phyloP scores from a whole-genome alignment of 2,113 vertebrate species.

The Scolopax mira region DNA sequence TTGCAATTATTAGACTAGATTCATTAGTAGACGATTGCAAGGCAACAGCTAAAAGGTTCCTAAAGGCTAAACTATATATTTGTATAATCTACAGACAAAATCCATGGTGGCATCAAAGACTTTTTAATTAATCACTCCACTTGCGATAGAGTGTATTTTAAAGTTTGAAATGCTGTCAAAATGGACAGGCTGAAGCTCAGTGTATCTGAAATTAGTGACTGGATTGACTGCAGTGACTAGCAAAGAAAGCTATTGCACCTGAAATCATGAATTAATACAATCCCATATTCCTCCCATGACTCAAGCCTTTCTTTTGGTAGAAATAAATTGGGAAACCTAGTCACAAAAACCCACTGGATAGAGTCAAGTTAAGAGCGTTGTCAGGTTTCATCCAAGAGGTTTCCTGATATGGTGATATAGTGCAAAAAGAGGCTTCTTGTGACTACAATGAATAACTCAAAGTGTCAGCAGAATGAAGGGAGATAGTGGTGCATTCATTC shows the following conservation, averaged over 20 bases:
- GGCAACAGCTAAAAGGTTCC: background rate
- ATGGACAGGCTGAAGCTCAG: background rate
- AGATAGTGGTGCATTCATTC: conserved; percentile 20
- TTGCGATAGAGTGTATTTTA: background rate
- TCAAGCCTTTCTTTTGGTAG: background rate
- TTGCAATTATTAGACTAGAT: background rate
- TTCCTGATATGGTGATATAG: background rate
- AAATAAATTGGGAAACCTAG: background rate
- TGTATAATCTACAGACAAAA: background rate
- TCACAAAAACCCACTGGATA: background rate
- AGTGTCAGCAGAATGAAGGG: background rate
- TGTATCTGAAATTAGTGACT: background rate
- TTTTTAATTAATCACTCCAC: background rate
- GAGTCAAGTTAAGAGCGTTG: background rate
- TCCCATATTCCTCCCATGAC: background rate
- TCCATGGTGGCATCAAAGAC: background rate
- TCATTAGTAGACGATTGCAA: background rate
- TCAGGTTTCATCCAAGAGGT: background rate
- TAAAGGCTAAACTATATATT: background rate
- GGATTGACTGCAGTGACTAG: background rate
- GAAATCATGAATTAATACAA: background rate
- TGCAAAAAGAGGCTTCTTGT: background rate
- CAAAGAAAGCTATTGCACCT: background rate
- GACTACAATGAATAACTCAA: background rate
- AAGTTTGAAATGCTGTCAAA: background rate